Base-by-base conservation (phyloP, 1,140 invertebrate genomes). In the Platyscapa corneri region DNA sequence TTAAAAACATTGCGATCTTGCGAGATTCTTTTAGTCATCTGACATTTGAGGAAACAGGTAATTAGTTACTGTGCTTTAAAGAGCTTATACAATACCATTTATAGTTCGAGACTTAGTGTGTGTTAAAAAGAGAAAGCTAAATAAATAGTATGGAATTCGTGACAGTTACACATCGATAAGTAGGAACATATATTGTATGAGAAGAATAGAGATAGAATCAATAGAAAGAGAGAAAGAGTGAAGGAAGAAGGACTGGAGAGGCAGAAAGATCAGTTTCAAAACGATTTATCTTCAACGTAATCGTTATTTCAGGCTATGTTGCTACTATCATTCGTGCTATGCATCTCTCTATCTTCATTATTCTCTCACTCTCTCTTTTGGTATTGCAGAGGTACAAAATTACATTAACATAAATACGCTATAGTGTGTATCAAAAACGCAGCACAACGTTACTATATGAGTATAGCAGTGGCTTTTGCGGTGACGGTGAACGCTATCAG, bases 331-430 rank as follows among this genome's bases (percentile, higher is more conserved):
- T 79, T 86, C 82, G 81, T 64, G 76, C 74, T 37, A 60, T 49
- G 14, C n/a, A 32, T 34, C 39, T 42, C 72, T 76, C 7, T 37
- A 3, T n/a, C 78, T 39, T 30, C 14, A 46, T 70, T 6, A 46
- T 16, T 56, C 30, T 56, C 37, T 23, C 23, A 0, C 27, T 74
- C 67, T 37, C 18, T 37, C 70, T 37, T 2, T 74, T n/a, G 46
- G 27, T 42, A 2, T 42, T 16, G 27, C 27, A 46, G 32, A 67
- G 49, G 86, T 85, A 86, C 89, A 89, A 91, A 91, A 91, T 91
- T 91, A 90, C 90, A 91, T 91, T 91, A 91, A 91, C 90, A 91
- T 91, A 91, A 91, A 91, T 89, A 90, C 88, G 86, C 82, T 30
- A 72, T 49, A 39, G 86, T 67, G 83, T 79, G 88, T 87, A 89